Evolutionary conservation across 92 coral and sea anemone species (phyloP).

Genomic region (Porites cylindrica): DNA sequence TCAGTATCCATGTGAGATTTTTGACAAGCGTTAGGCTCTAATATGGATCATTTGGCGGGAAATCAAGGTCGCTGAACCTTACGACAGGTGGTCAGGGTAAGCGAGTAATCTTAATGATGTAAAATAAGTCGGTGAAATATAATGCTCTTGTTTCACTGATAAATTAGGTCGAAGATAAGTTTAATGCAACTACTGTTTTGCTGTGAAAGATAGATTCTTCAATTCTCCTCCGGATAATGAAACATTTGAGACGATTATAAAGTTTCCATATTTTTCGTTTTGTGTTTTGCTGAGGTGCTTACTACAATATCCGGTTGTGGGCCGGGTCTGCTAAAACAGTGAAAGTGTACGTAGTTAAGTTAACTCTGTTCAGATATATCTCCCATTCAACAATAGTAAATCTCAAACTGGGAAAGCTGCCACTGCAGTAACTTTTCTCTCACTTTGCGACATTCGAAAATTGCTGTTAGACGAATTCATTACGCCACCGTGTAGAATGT

Average conservation of each 20-base stretch:
- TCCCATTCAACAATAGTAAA: neutral
- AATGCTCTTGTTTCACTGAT: neutral
- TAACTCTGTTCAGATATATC: neutral
- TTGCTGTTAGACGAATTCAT: neutral
- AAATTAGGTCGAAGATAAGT: neutral
- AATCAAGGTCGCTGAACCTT: constrained; percentile 40
- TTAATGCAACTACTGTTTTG: neutral
- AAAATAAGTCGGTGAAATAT: neutral
- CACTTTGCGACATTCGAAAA: neutral
- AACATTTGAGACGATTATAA: too few species aligned
- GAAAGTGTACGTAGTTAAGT: neutral
- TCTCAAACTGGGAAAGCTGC: neutral
- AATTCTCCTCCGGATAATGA: too few species aligned
- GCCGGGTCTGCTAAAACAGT: too few species aligned
- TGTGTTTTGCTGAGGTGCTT: neutral
- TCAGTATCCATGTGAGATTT: neutral
- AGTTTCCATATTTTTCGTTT: too few species aligned
- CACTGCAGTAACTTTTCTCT: neutral
- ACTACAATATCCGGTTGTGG: neutral
- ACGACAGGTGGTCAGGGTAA: constrained; percentile 48
- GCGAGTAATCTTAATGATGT: neutral
- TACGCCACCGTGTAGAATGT: too few species aligned
- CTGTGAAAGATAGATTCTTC: neutral
- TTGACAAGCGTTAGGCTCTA: neutral
- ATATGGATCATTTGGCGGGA: constrained; percentile 21